Evolutionary conservation across 1,140 invertebrate species (phyloP).

Genomic region (Chrysomallon squamiferum): DNA sequence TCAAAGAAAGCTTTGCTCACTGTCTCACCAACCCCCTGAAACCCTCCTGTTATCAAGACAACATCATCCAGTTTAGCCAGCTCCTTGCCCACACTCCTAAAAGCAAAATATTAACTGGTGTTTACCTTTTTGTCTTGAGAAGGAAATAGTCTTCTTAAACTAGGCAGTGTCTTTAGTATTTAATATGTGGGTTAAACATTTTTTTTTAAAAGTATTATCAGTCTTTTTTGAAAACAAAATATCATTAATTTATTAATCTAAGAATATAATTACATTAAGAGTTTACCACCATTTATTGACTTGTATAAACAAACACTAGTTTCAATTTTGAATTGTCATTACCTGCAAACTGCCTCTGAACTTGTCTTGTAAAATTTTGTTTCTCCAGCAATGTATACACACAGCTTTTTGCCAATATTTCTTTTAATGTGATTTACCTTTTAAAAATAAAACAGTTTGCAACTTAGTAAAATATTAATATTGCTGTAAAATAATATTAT

Average conservation of each 20-base stretch:
- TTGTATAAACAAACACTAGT: too few relatives aligned
- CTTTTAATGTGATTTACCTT: conserved; percentile 49
- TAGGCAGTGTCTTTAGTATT: too few relatives aligned
- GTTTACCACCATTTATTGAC: too few relatives aligned
- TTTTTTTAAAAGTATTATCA: too few relatives aligned
- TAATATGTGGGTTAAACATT: too few relatives aligned
- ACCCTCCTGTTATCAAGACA: conserved; percentile 58
- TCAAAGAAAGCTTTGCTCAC: conserved; percentile 44
- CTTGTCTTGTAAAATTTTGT: conserved; percentile 27
- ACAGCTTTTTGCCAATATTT: conserved; percentile 35
- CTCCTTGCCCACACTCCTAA: conserved; percentile 53
- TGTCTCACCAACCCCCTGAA: conserved; percentile 53
- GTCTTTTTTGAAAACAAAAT: too few relatives aligned
- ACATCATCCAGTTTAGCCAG: conserved; percentile 54
- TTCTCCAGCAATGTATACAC: conserved; percentile 58
- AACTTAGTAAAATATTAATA: too few relatives aligned
- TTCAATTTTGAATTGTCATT: too few relatives aligned
- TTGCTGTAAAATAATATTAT: too few relatives aligned
- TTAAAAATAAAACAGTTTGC: too few relatives aligned
- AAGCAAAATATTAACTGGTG: conserved; percentile 1
- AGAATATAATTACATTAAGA: too few relatives aligned
- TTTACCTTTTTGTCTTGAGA: background rate
- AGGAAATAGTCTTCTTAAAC: conserved; percentile 2
- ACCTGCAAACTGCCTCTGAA: conserved; percentile 51
- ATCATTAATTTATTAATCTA: too few relatives aligned